Evolutionary conservation across 2,888 invertebrate species (phyloP).

Genomic region (Xanthorhoe designata): DNA sequence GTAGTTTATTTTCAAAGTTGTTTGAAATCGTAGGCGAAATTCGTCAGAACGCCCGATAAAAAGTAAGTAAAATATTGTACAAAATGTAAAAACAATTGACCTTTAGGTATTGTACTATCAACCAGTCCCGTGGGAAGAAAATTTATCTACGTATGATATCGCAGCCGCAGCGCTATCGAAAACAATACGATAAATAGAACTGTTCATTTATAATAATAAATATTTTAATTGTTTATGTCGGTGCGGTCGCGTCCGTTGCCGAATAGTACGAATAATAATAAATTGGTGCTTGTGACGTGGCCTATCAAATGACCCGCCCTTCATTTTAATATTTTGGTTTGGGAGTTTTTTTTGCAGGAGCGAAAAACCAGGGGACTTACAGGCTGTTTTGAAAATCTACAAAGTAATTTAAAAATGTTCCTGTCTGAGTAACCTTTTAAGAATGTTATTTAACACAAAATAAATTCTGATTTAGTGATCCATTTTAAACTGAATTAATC

Average conservation of each 20-base stretch:
- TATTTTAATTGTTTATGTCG: slow-evolving; percentile 73
- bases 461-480: no score
- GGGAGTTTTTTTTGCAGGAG: not conserved
- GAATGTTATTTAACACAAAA: no score
- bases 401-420: no score
- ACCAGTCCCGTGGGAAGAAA: slow-evolving; percentile 78
- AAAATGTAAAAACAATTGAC: slow-evolving; percentile 22
- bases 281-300: slow-evolving; percentile 63
- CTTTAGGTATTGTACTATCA: slow-evolving; percentile 47
- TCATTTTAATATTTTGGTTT: slow-evolving; percentile 60
- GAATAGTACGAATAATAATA: slow-evolving; percentile 68
- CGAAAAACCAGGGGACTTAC: no score
- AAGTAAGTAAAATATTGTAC: not conserved
- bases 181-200: slow-evolving; percentile 57
- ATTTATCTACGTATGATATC: slow-evolving; percentile 68
- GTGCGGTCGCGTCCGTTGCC: slow-evolving; percentile 66
- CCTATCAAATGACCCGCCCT: slow-evolving; percentile 59
- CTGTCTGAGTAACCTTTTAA: no score
- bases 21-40: not conserved
- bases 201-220: slow-evolving; percentile 44
- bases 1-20: not conserved
- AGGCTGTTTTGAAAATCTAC: no score
- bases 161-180: slow-evolving; percentile 60
- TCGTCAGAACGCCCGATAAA: not conserved
- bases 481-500: no score